Conservation (phyloP, 2,113 vertebrate genomes). For the Arenaria interpres region DNA sequence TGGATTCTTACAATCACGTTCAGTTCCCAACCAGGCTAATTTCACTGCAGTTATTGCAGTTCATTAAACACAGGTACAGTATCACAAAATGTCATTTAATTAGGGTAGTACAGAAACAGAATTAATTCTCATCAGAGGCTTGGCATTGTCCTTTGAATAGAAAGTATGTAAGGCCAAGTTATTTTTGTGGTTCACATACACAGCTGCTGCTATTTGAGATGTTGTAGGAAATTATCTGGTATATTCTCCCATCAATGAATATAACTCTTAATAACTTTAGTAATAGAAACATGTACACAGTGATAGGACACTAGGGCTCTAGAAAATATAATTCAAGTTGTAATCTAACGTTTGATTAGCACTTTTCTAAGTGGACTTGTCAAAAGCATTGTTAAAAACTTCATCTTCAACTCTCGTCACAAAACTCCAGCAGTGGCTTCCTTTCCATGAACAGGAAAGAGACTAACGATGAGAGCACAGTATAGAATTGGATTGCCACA, state of each 20-base stretch:
- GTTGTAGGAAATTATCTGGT: background rate
- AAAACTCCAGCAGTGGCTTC: background rate
- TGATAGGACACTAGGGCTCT: background rate
- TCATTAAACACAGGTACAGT: constrained; percentile 3
- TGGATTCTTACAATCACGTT: background rate
- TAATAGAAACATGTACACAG: background rate
- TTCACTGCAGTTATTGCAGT: background rate
- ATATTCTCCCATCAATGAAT: background rate
- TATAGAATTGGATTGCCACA: background rate
- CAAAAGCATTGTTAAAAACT: background rate
- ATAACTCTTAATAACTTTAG: background rate
- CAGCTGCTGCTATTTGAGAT: background rate
- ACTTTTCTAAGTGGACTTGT: background rate
- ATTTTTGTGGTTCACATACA: constrained; percentile 1
- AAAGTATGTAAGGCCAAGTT: constrained; percentile 4
- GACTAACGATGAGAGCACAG: background rate
- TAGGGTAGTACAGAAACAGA: constrained; percentile 20
- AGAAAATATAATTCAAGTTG: background rate
- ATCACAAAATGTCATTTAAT: constrained; percentile 20
- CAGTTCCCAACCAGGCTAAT: background rate
- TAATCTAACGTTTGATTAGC: background rate
- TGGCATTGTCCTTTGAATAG: background rate
- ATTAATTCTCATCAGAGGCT: background rate
- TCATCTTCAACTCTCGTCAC: background rate
- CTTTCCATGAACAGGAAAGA: background rate